Evolutionary conservation across 2,113 vertebrate species (phyloP), one percentile per base, ranked within the genome.

Genomic region (Calypte anna): DNA sequence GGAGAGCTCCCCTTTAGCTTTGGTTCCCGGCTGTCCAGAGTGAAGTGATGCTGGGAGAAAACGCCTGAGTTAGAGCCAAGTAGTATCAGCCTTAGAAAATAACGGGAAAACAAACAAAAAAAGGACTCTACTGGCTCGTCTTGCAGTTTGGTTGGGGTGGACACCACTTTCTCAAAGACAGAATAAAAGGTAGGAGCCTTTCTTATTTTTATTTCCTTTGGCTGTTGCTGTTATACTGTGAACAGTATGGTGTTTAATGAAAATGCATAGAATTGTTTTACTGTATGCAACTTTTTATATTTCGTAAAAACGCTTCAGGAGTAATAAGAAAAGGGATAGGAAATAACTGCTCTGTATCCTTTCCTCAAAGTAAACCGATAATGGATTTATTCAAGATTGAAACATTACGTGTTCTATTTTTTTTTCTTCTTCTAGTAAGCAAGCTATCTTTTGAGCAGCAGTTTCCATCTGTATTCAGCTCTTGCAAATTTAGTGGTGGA

Each of bases 61-160:
- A 97, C 98, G 91, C 96, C 96, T 64, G 98, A 98, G 97, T 98
- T 98, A 97, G 97, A 97, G 95, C 87, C 96, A 98, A 98, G 97
- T 97, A 93, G 96, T 91, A 97, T 88, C 97, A 83, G 86, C 67
- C 94, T 89, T 87, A 97, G 91, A 67, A 97, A 97, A 98, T 83
- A 98, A 91, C 86, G 61, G 82, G 92, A 83, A 96, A 97, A 95
- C 79, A 78, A 92, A 33, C 50, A 16, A 30, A 90, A 78, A 94
- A 94, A 91, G 94, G 93, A 94, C 88, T 91, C 24, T 51, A 87
- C 85, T 84, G 96, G 77, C 88, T 88, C 82, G 72, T 61, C 93
- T 96, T 92, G 81, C 96, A 77, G 86, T 94, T 90, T 94, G 72
- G 46, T 91, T 96, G 90, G 90, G 59, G 93, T 95, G 97, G 94